Percentiles rank a stretch among this genome's conserved stretches.
phyloP scores from a whole-genome alignment of 2,113 vertebrate species.

The Dendropsophus ebraccatus region DNA sequence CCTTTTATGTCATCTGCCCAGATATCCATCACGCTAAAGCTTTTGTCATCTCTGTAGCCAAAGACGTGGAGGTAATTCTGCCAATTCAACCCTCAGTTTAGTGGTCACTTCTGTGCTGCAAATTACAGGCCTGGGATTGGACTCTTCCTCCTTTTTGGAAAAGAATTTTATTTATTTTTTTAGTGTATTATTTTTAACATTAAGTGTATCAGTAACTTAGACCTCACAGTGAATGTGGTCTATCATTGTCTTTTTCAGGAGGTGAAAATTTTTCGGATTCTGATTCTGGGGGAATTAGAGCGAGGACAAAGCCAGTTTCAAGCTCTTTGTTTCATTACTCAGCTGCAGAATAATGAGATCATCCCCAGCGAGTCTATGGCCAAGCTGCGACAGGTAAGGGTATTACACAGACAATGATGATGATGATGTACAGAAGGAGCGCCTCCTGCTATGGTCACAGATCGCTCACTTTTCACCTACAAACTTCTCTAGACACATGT shows the following conservation, averaged over 20 bases:
- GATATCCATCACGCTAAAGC: no score
- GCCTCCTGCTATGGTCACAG: background rate
- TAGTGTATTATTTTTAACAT: no score
- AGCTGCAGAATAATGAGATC: constrained; percentile 91
- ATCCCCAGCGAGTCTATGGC: constrained; percentile 98
- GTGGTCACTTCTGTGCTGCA: background rate
- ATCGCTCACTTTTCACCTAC: background rate
- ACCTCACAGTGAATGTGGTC: no score
- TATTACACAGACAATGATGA: background rate
- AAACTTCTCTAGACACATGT: background rate
- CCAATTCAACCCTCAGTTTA: background rate
- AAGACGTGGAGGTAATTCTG: no score
- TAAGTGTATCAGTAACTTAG: no score
- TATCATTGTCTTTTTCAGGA: constrained; percentile 71
- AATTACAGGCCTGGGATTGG: background rate
- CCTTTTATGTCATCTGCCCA: no score
- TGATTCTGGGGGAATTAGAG: constrained; percentile 95
- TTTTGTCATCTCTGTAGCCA: no score
- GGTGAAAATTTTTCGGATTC: constrained; percentile 94
- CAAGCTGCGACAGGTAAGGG: constrained; percentile 87
- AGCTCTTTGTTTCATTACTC: constrained; percentile 90
- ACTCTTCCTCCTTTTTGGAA: background rate
- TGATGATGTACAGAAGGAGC: background rate
- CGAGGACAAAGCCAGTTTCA: constrained; percentile 96
- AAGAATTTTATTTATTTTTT: background rate